These are phyloP conservation scores for Pedionomus torquatus DNA, from an alignment of 2,113 vertebrate species.

Conservation along the genomic window DNA sequence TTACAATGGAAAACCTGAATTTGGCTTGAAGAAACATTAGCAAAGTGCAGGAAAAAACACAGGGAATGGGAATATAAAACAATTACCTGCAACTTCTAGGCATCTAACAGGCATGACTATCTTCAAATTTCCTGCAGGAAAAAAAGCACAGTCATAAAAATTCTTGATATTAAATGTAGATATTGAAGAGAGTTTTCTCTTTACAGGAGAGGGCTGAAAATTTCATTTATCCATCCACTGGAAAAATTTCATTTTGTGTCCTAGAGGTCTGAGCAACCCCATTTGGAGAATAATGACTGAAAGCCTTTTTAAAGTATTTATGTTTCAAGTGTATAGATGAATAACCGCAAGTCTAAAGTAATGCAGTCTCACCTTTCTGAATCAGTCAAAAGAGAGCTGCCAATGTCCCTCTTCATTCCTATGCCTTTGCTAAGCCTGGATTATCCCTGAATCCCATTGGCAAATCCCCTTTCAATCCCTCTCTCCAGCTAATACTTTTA, in stretches of 20 bases:
- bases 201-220: not conserved
- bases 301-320: not conserved
- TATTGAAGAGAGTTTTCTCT: not conserved
- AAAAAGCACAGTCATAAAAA: slow-evolving; percentile 30
- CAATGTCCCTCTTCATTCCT: slow-evolving; percentile 20
- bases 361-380: not conserved
- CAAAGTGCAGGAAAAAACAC: not conserved
- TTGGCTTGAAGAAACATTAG: not conserved
- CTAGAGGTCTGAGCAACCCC: not conserved
- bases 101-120: slow-evolving; percentile 72
- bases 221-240: not conserved
- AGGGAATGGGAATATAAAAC: not conserved
- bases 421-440: slow-evolving; percentile 18
- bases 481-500: slow-evolving; percentile 37
- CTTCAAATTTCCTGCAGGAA: slow-evolving; percentile 62
- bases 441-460: slow-evolving; percentile 42
- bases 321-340: not conserved
- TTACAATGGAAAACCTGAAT: not conserved
- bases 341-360: not conserved
- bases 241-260: not conserved
- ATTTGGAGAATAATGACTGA: not conserved
- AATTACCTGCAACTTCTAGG: slow-evolving; percentile 75
- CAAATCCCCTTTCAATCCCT: slow-evolving; percentile 42
- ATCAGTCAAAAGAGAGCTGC: not conserved
- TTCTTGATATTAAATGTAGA: not conserved